Conservation (phyloP, 2,113 vertebrate species). For the Lucifuga dentata region DNA sequence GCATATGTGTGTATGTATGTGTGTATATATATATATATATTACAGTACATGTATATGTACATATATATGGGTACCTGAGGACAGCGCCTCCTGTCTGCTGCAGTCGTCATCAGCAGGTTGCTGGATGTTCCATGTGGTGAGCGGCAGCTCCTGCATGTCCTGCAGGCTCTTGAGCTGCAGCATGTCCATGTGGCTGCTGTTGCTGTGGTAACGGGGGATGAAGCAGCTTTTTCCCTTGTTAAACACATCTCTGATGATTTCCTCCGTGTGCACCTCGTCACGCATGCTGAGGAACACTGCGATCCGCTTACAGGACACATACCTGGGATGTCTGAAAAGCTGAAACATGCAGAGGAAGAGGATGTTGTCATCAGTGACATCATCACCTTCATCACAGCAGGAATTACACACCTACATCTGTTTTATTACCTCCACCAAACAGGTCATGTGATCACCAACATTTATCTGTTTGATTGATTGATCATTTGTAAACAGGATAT, state of each 20-base stretch:
- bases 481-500: too few species aligned
- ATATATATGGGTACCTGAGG: conserved; percentile 83
- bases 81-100: conserved; percentile 88
- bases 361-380: not conserved
- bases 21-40: too few species aligned
- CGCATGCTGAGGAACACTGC: conserved; percentile 94
- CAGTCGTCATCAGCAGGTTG: conserved; percentile 87
- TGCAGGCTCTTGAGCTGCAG: conserved; percentile 83
- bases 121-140: conserved; percentile 93
- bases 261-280: conserved; percentile 90
- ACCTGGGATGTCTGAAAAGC: conserved; percentile 88
- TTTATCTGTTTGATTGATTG: too few species aligned
- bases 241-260: conserved; percentile 89
- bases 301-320: conserved; percentile 85
- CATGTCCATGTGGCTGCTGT: conserved; percentile 94
- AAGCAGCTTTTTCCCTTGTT: conserved; percentile 90
- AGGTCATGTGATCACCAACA: too few species aligned
- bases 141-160: conserved; percentile 86
- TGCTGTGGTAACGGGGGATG: conserved; percentile 87
- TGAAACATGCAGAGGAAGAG: conserved; percentile 51
- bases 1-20: not conserved
- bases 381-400: too few species aligned
- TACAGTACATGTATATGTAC: too few species aligned
- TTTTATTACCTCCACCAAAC: too few species aligned
- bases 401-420: too few species aligned